Evolutionary conservation across 2,797 vertebrate species (phyloP).

Genomic region (Gymnodraco acuticeps): DNA sequence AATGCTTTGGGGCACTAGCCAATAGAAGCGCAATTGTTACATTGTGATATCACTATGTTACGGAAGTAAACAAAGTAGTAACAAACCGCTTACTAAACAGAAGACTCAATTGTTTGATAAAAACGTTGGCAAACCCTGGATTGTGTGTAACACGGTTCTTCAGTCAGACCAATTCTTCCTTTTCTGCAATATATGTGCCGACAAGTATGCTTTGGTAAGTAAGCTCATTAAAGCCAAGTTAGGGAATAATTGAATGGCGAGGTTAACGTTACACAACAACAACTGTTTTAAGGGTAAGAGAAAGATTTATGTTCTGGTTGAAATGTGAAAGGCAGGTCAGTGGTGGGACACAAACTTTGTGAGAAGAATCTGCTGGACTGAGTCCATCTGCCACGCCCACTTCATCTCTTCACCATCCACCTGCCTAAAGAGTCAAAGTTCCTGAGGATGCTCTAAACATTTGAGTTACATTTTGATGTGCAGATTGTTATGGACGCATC

Average conservation of each 20-base stretch:
- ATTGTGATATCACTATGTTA: too few species aligned
- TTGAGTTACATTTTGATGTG: neutral
- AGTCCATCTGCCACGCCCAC: too few species aligned
- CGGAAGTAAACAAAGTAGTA: neutral
- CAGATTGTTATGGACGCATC: neutral
- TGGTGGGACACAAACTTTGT: neutral
- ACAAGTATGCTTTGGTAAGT: neutral
- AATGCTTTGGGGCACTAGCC: too few species aligned
- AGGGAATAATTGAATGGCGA: neutral
- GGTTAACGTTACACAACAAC: neutral
- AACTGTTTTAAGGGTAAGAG: neutral
- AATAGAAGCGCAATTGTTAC: too few species aligned
- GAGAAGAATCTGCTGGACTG: neutral
- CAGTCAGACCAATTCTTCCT: neutral
- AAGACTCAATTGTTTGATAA: neutral
- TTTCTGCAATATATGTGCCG: neutral
- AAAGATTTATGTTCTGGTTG: neutral
- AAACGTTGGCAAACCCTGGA: neutral
- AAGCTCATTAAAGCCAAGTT: too few species aligned
- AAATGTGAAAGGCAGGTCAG: neutral
- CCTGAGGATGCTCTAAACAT: neutral
- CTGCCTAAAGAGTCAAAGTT: neutral
- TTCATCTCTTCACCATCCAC: neutral
- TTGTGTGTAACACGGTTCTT: neutral
- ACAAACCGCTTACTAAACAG: neutral